Base-by-base conservation (phyloP, 2,888 invertebrate genomes). In the Dasypogon diadema region DNA sequence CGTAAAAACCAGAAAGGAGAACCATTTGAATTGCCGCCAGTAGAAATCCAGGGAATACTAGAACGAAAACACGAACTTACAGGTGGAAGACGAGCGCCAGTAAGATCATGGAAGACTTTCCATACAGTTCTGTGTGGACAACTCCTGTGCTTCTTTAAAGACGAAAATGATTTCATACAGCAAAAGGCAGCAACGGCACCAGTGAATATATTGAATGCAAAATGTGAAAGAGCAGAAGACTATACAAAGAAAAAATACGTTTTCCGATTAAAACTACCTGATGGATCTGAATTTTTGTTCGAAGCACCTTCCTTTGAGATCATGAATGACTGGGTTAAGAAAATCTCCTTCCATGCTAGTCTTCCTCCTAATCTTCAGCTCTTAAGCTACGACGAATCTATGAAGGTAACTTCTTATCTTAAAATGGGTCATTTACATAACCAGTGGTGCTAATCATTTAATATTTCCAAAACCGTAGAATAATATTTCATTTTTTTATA, bases 91-190 rank as follows among this genome's bases (percentile, higher is more conserved):
- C 92, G 95, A 80, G 97, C 99, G 0, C 93, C 98, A 0, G 95
- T 98, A 3, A 90, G 99, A 3, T 95, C 97, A 0, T 99, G 99
- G 99, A 97, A 98, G 82, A 91, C 90, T 74, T 96, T 94, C 87
- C 96, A 98, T 87, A 94, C 96, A 0, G 98, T 98, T 74, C 89
- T 99, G 22, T 99, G 98, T 84, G 99, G 99, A 0, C 99, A 99
- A 84, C 88, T 98, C 81, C 88, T 99, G 72, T 98, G 98, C 87
- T 99, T 99, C 92, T 99, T 99, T 89, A 93, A 97, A 83, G 97
- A 98, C 84, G 93, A 95, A 83, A 92, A 93, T 80, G 97, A 97
- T 86, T 98, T 97, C 87, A 89, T 91, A 77, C 91, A 92, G 79
- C 93, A 95, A 81, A 94, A 95, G 87, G 97, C 97, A 0, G 93